Conservation (phyloP, 2,113 vertebrate species). For the Callocephalon fimbriatum region DNA sequence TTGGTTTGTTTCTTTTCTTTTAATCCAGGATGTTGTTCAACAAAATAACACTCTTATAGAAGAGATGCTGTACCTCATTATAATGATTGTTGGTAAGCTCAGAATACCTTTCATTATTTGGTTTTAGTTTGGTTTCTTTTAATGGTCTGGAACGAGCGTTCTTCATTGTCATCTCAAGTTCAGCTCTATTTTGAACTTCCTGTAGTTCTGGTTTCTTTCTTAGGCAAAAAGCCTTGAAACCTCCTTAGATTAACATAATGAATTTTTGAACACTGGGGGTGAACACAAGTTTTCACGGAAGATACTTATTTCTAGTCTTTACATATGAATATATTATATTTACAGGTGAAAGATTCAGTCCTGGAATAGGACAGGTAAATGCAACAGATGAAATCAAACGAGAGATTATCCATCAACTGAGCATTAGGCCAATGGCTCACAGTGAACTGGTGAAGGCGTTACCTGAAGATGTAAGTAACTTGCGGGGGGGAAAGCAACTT, state of each 20-base stretch:
- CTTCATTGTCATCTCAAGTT: not conserved
- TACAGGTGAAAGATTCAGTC: slow-evolving; percentile 91
- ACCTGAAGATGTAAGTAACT: slow-evolving; percentile 93
- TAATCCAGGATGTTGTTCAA: slow-evolving; percentile 89
- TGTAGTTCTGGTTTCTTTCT: not conserved
- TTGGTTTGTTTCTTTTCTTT: slow-evolving; percentile 6
- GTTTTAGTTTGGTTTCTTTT: not conserved
- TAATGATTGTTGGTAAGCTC: slow-evolving; percentile 93
- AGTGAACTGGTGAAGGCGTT: slow-evolving; percentile 96
- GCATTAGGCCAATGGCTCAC: slow-evolving; percentile 96
- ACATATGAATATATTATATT: not conserved
- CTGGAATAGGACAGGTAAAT: slow-evolving; percentile 90
- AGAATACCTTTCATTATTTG: not conserved
- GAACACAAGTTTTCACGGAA: not conserved
- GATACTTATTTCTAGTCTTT: not conserved
- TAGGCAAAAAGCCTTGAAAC: not conserved
- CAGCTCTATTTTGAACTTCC: not conserved
- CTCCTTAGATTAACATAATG: not conserved
- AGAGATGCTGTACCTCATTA: slow-evolving; percentile 96
- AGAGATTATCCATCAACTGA: slow-evolving; percentile 96
- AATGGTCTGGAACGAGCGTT: not conserved
- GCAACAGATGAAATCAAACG: slow-evolving; percentile 89
- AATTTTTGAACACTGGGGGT: not conserved
- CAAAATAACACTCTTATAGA: slow-evolving; percentile 98
- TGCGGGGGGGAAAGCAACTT: not conserved